Conservation (phyloP, 2,888 invertebrate genomes). For the Subacronicta megacephala region DNA sequence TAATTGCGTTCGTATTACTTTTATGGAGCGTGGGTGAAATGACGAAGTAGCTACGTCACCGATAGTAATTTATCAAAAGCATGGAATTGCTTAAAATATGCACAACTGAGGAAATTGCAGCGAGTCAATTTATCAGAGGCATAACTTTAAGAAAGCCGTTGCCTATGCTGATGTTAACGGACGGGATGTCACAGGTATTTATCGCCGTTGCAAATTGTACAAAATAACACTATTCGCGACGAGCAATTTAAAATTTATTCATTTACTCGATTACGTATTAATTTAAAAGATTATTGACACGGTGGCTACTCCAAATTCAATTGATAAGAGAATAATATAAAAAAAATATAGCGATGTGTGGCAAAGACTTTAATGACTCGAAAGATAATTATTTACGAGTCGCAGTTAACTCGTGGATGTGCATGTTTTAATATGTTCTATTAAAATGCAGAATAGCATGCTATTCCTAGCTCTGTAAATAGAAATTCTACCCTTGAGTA, state of each 20-base stretch:
- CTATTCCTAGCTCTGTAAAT: slow-evolving; percentile 21
- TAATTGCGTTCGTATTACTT: slow-evolving; percentile 35
- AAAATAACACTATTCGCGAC: slow-evolving; percentile 56
- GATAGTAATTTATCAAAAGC: slow-evolving; percentile 26
- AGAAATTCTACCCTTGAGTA: slow-evolving; percentile 14
- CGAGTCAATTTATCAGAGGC: slow-evolving; percentile 52
- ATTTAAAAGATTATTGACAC: slow-evolving; percentile 8
- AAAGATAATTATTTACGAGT: slow-evolving; percentile 30
- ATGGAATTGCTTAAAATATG: slow-evolving; percentile 25
- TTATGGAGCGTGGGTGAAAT: slow-evolving; percentile 28
- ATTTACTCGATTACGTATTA: slow-evolving; percentile 15
- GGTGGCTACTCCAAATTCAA: slow-evolving; percentile 14
- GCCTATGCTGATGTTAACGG: slow-evolving; percentile 50
- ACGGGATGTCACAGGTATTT: slow-evolving; percentile 40
- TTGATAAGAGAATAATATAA: too few relatives aligned
- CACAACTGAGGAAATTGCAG: slow-evolving; percentile 37
- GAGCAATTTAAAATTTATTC: slow-evolving; percentile 44
- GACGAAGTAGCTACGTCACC: slow-evolving; percentile 9
- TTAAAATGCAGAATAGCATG: slow-evolving; percentile 1
- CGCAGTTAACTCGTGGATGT: slow-evolving; percentile 21
- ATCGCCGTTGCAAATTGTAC: slow-evolving; percentile 55
- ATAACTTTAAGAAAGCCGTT: slow-evolving; percentile 24
- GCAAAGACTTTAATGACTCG: slow-evolving; percentile 18
- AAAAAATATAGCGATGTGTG: too few relatives aligned
- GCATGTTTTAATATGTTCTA: slow-evolving; percentile 18